Evolutionary conservation across 2,888 invertebrate species (phyloP).

Genomic region (Scaptomyza polygonia): DNA sequence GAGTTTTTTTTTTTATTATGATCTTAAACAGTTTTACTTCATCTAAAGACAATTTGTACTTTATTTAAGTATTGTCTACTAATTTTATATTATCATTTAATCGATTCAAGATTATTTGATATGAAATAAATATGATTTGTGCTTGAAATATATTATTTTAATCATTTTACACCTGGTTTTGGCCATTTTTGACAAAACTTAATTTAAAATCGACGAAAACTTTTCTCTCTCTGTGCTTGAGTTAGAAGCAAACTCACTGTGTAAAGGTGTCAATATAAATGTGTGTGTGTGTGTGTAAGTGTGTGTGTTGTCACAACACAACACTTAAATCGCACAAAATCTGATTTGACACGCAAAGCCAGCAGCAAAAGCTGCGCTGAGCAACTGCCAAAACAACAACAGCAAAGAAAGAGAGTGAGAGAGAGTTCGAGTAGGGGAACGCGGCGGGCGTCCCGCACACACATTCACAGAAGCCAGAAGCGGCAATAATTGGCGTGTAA

Average conservation of each 20-base stretch:
- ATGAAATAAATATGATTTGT: background rate
- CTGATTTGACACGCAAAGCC: constrained; percentile 73
- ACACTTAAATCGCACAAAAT: constrained; percentile 59
- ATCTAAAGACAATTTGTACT: too few relatives aligned
- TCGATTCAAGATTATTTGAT: too few relatives aligned
- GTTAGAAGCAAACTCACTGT: background rate
- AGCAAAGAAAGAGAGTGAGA: background rate
- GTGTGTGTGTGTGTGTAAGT: constrained; percentile 31
- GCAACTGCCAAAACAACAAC: constrained; percentile 14
- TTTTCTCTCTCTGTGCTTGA: background rate
- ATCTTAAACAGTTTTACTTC: too few relatives aligned
- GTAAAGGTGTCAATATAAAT: constrained; percentile 35
- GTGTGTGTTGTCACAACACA: constrained; percentile 40
- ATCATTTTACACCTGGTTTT: background rate
- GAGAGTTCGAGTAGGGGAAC: too few relatives aligned
- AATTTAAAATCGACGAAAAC: background rate
- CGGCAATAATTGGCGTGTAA: constrained; percentile 41
- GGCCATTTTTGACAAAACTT: background rate
- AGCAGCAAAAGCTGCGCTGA: constrained; percentile 25
- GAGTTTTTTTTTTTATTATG: too few relatives aligned
- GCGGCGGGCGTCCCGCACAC: too few relatives aligned
- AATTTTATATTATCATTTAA: too few relatives aligned
- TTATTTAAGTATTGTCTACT: too few relatives aligned
- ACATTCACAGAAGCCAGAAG: constrained; percentile 1
- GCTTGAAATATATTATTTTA: background rate